Evolutionary conservation across 64 coral and sea anemone genomes (phyloP).

Genomic region (Stichodactyla mertensii): DNA sequence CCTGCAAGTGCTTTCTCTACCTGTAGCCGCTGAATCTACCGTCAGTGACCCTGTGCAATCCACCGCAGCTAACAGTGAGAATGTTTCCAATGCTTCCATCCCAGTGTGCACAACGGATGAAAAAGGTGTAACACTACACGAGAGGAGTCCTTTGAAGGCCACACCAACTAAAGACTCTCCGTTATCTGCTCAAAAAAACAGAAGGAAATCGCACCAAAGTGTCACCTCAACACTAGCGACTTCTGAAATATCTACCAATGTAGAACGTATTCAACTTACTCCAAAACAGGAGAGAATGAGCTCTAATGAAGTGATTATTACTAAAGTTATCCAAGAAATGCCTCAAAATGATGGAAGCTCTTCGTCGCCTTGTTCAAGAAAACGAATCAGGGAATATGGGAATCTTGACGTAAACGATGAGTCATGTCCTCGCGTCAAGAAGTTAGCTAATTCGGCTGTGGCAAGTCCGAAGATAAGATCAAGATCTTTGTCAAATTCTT

Average conservation of each 20-base stretch:
- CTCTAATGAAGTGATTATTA: background rate
- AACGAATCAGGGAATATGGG: background rate
- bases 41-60: background rate
- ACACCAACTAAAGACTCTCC: background rate
- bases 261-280: background rate
- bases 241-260: background rate
- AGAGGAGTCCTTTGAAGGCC: background rate
- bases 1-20: constrained; percentile 70
- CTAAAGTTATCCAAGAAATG: background rate
- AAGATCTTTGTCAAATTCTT: background rate
- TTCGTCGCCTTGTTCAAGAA: background rate
- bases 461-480: background rate
- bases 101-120: background rate
- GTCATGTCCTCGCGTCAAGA: background rate
- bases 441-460: background rate
- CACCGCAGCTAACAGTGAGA: background rate
- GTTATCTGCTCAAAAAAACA: background rate
- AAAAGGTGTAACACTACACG: background rate
- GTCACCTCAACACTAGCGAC: background rate
- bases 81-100: background rate
- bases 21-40: background rate
- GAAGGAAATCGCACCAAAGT: background rate
- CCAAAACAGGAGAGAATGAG: background rate
- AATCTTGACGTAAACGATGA: background rate
- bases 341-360: background rate